phyloP scores from a whole-genome alignment of 2,113 vertebrate genomes.

The Antechinus stuartii region DNA sequence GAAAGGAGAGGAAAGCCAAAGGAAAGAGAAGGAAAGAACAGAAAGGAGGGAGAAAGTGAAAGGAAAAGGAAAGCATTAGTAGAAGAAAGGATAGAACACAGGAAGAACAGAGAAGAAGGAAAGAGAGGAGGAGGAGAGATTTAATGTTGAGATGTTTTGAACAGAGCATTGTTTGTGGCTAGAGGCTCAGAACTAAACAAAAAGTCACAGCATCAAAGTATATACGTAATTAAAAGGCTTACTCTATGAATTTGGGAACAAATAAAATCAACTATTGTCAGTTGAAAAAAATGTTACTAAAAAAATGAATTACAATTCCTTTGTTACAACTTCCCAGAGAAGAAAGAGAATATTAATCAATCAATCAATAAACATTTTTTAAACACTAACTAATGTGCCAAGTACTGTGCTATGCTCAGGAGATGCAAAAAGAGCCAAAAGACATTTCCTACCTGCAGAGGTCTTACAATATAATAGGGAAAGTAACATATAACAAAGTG shows the following conservation, averaged over 20 bases:
- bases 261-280: not conserved
- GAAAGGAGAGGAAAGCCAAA: too few species aligned
- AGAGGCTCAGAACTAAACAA: not conserved
- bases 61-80: not conserved
- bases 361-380: not conserved
- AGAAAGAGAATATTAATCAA: not conserved
- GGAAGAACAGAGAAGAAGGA: not conserved
- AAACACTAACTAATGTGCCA: not conserved
- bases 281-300: not conserved
- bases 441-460: not conserved
- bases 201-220: not conserved
- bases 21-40: too few species aligned
- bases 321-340: not conserved
- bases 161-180: not conserved
- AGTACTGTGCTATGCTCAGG: not conserved
- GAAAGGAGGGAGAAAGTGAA: fast-evolving
- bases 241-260: not conserved
- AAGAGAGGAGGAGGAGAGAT: fast-evolving
- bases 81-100: too few species aligned
- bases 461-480: not conserved
- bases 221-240: not conserved
- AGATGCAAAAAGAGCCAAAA: not conserved
- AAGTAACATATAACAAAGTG: not conserved
- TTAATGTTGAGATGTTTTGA: not conserved
- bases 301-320: not conserved